phyloP scores from a whole-genome alignment of 1,140 invertebrate species.

The Rhyzopertha dominica region DNA sequence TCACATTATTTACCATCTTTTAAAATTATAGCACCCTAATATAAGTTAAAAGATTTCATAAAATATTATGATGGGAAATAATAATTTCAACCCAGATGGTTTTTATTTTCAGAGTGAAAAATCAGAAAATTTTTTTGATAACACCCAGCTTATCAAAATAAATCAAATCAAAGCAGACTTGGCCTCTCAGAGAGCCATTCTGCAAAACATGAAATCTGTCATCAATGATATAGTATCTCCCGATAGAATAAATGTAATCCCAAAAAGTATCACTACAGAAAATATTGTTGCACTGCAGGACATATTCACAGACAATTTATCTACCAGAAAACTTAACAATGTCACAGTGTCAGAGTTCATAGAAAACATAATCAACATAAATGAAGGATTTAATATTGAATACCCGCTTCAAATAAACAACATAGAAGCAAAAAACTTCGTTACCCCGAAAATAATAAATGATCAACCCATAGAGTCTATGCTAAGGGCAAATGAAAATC shows the following conservation, averaged over 20 bases:
- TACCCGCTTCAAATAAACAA: constrained; percentile 21
- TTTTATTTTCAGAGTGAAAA: too few relatives aligned
- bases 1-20: too few relatives aligned
- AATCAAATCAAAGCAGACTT: too few relatives aligned
- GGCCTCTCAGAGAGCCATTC: too few relatives aligned
- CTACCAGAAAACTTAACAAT: constrained; percentile 19
- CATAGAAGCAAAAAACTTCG: constrained; percentile 22
- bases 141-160: background rate
- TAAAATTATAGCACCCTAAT: too few relatives aligned
- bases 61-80: too few relatives aligned
- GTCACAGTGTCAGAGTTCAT: constrained; percentile 22
- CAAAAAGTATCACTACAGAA: constrained; percentile 12
- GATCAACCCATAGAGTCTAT: constrained; percentile 22
- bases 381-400: constrained; percentile 21
- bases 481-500: constrained; percentile 20
- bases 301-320: constrained; percentile 16
- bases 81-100: too few relatives aligned
- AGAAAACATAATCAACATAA: constrained; percentile 27
- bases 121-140: constrained; percentile 10
- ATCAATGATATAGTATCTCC: background rate
- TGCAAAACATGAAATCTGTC: too few relatives aligned
- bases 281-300: constrained; percentile 18
- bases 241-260: background rate
- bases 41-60: too few relatives aligned
- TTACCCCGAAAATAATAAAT: constrained; percentile 27